phyloP scores from a whole-genome alignment of 2,888 invertebrate species.

The Drosophila silvestris region DNA sequence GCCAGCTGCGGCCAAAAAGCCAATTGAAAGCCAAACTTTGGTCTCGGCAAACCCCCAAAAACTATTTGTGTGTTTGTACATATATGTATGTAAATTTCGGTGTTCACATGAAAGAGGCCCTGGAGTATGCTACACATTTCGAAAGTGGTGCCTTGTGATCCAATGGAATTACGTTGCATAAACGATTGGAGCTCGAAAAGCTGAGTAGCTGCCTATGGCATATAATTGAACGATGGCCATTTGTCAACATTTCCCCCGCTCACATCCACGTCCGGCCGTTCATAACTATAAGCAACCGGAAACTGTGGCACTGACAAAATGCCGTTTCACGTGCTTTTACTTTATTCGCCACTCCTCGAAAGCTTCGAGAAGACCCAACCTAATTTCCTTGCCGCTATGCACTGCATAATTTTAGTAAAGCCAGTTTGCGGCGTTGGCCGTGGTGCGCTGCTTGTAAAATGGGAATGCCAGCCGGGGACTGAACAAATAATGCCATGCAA shows the following conservation, averaged over 20 bases:
- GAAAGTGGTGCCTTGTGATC: constrained; percentile 29
- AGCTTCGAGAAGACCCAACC: constrained; percentile 41
- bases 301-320: constrained; percentile 62
- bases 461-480: constrained; percentile 26
- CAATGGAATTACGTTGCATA: constrained; percentile 40
- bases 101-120: constrained; percentile 27
- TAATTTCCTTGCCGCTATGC: constrained; percentile 59
- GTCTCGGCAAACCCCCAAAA: constrained; percentile 6
- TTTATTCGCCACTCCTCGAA: constrained; percentile 33
- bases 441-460: neutral
- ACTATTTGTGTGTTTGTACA: constrained; percentile 9
- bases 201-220: constrained; percentile 24
- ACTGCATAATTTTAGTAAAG: constrained; percentile 71
- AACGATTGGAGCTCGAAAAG: constrained; percentile 18
- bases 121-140: constrained; percentile 31
- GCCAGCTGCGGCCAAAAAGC: constrained; percentile 50
- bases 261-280: neutral
- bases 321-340: constrained; percentile 53
- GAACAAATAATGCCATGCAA: constrained; percentile 67
- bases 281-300: constrained; percentile 49
- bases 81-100: constrained; percentile 42
- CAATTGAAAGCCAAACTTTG: constrained; percentile 49
- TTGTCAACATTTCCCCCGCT: constrained; percentile 48
- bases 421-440: constrained; percentile 45
- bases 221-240: constrained; percentile 60